Conservation (phyloP, 2,797 vertebrate species). For the Sandelia bainsii region DNA sequence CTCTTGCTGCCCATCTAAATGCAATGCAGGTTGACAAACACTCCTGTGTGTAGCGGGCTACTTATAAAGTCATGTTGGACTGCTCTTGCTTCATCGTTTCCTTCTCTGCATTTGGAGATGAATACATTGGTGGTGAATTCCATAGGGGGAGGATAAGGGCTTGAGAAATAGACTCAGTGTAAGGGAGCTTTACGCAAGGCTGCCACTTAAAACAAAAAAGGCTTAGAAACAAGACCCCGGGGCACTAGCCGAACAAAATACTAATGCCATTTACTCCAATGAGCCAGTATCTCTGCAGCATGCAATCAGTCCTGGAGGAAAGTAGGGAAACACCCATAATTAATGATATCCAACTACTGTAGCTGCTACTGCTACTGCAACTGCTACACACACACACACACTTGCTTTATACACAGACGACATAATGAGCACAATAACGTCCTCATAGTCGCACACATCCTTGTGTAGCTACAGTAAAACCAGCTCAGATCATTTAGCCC, state of each 20-base stretch:
- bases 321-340: slow-evolving; percentile 68
- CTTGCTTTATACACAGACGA: slow-evolving; percentile 38
- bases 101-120: slow-evolving; percentile 43
- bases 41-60: slow-evolving; percentile 43
- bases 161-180: slow-evolving; percentile 62
- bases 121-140: slow-evolving; percentile 65
- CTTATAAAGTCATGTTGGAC: slow-evolving; percentile 26
- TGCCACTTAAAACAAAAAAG: slow-evolving; percentile 75
- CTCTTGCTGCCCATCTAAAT: slow-evolving; percentile 30
- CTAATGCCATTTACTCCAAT: slow-evolving; percentile 78
- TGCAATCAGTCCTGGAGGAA: slow-evolving; percentile 71
- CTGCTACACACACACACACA: slow-evolving; percentile 21
- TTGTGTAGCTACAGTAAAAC: slow-evolving; percentile 29
- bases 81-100: slow-evolving; percentile 15
- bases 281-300: slow-evolving; percentile 69
- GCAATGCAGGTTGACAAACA: slow-evolving; percentile 37
- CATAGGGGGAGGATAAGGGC: slow-evolving; percentile 55
- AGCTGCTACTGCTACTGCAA: slow-evolving; percentile 28
- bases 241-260: slow-evolving; percentile 52
- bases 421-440: slow-evolving; percentile 63
- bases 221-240: slow-evolving; percentile 60
- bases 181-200: slow-evolving; percentile 72
- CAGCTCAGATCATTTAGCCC: slow-evolving; percentile 51
- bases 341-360: slow-evolving; percentile 68
- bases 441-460: slow-evolving; percentile 48